Evolutionary conservation across 2,888 invertebrate genomes (phyloP), one percentile per base, ranked within the genome.

Genomic region (Electrophaes corylata): DNA sequence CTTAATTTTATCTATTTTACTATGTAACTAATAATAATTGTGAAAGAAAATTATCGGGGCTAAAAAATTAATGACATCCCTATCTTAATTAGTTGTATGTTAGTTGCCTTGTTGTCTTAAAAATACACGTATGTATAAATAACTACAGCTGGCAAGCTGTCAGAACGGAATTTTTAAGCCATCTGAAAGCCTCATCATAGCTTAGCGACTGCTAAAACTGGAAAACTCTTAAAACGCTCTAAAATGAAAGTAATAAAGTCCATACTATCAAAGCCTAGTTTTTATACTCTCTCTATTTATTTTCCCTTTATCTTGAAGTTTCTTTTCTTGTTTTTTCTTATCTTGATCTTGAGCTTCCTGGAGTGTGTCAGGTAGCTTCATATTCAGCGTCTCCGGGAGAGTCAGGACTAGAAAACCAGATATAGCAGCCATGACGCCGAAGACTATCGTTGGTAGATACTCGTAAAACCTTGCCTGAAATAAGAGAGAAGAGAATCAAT

Each of bases 321-420:
- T 35, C 31, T 45, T 44, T 12, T 40, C 33, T 18, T 43, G 23
- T 8, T 56, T 41, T 74, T 81, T 73, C 35, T 23, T 83, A 60
- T 90, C 91, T 62, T 87, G 88, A 11, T 85, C 88, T 60, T 93
- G 84, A 0, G 94, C 94, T 63, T 94, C 94, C 60, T 92, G 87
- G 14, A 94, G 79, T 0, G 94, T 94, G 62, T 94, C 93, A 18
- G 94, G 94, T 35, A 94, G 75, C 54, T 93, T 92, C 43, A 88
- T 78, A 64, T 94, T 93, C 55, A 93, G 92, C 11, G 94, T 94
- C 75, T 94, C 94, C 4, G 94, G 94, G 54, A 94, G 86, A 0
- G 92, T 83, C 4, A 94, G 82, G 0, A 94, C 92, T 0, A 94
- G 77, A 43, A 91, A 74, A 0, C 93, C 94, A 4, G 94, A 93